These are phyloP conservation scores for Bergia sp. DNA, from an alignment of 92 coral and sea anemone species.

Conservation along the genomic window DNA sequence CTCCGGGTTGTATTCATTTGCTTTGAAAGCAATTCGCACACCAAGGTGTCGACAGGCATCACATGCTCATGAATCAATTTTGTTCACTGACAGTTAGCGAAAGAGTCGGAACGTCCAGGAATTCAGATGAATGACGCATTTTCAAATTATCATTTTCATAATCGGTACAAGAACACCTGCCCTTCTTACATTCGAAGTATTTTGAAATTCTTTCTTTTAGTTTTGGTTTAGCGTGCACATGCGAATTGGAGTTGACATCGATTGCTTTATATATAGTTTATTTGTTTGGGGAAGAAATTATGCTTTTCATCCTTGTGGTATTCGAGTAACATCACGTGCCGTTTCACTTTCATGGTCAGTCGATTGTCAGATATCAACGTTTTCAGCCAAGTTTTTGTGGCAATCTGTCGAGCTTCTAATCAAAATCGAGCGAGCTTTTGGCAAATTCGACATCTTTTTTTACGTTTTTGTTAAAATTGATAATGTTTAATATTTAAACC, in stretches of 20 bases:
- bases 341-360: background rate
- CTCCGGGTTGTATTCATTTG: too few relatives aligned
- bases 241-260: background rate
- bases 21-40: background rate
- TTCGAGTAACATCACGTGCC: background rate
- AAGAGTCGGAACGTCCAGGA: background rate
- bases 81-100: background rate
- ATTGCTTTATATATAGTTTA: background rate
- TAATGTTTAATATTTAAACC: slow-evolving; percentile 1
- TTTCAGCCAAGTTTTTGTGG: background rate
- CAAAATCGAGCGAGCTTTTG: background rate
- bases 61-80: background rate
- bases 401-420: background rate
- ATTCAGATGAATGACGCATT: background rate
- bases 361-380: background rate
- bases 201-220: background rate
- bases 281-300: slow-evolving; percentile 16
- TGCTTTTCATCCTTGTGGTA: background rate
- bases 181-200: background rate
- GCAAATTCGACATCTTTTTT: background rate
- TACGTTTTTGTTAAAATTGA: background rate
- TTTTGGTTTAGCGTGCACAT: slow-evolving; percentile 2
- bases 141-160: background rate
- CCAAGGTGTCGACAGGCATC: slow-evolving; percentile 9
- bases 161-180: background rate